phyloP scores from a whole-genome alignment of 2,888 invertebrate genomes.

The Anagyrus pseudococci region DNA sequence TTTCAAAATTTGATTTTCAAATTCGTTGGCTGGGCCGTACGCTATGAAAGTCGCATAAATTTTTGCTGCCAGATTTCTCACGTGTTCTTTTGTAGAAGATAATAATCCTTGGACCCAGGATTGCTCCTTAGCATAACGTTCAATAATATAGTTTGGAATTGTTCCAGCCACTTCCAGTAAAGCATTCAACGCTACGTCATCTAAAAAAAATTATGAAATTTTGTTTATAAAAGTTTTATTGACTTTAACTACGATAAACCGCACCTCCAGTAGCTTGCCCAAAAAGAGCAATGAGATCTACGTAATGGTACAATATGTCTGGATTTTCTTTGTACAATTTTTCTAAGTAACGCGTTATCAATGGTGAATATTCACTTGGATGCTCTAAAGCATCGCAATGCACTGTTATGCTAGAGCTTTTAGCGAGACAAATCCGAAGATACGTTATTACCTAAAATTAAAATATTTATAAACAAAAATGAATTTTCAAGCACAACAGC shows the following conservation, averaged over 20 bases:
- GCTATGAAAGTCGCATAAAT: slow-evolving; percentile 78
- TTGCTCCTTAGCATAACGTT: slow-evolving; percentile 69
- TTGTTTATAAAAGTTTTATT: neutral
- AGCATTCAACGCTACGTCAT: slow-evolving; percentile 73
- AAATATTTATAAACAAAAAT: neutral
- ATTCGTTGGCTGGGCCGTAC: slow-evolving; percentile 65
- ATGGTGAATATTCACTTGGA: slow-evolving; percentile 71
- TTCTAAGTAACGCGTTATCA: slow-evolving; percentile 71
- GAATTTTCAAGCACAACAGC: slow-evolving; percentile 6
- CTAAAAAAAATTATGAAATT: slow-evolving; percentile 54
- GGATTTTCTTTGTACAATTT: slow-evolving; percentile 65
- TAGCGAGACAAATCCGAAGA: slow-evolving; percentile 79
- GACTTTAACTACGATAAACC: neutral
- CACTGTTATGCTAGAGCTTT: slow-evolving; percentile 67
- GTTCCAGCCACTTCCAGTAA: slow-evolving; percentile 86
- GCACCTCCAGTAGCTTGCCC: slow-evolving; percentile 73
- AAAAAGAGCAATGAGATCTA: slow-evolving; percentile 71
- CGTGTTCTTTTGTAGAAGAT: slow-evolving; percentile 77
- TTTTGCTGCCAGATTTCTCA: slow-evolving; percentile 75
- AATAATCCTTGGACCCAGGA: slow-evolving; percentile 72
- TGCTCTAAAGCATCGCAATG: slow-evolving; percentile 63
- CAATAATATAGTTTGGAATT: slow-evolving; percentile 73
- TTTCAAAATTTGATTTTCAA: slow-evolving; percentile 65
- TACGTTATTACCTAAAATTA: slow-evolving; percentile 76
- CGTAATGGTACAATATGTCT: slow-evolving; percentile 72